A percentile compares a stretch with the other conserved stretches of the same genome.
Evolutionary conservation across 2,888 invertebrate genomes (phyloP).

Genomic region (Leucoma salicis): DNA sequence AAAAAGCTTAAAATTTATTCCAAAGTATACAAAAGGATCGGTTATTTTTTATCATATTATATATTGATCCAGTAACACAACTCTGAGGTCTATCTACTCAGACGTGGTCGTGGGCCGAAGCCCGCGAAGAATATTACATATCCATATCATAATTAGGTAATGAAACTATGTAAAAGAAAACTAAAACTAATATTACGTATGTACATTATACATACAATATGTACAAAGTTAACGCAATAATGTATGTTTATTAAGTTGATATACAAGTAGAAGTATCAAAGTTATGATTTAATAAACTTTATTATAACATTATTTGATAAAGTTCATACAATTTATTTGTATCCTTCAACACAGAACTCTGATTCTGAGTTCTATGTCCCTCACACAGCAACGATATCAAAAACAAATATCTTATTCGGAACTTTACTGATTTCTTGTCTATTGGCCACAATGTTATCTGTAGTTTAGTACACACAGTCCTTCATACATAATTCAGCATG

Average conservation of each 20-base stretch:
- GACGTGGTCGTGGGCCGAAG: too few relatives aligned
- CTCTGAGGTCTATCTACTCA: too few relatives aligned
- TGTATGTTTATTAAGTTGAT: not conserved
- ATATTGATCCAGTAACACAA: too few relatives aligned
- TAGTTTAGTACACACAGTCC: conserved; percentile 28
- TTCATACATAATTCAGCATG: conserved; percentile 54
- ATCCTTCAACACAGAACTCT: too few relatives aligned
- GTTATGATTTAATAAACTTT: not conserved
- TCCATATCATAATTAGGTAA: too few relatives aligned
- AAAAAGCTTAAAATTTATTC: too few relatives aligned
- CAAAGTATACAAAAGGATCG: too few relatives aligned
- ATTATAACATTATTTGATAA: not conserved
- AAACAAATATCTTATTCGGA: conserved; percentile 22
- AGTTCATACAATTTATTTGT: not conserved
- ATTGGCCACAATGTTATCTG: conserved; percentile 28
- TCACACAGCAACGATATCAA: not conserved
- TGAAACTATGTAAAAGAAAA: too few relatives aligned
- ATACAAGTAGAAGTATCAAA: not conserved
- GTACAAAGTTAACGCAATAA: not conserved
- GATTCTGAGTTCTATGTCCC: too few relatives aligned
- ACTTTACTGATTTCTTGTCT: conserved; percentile 26
- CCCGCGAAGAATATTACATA: too few relatives aligned
- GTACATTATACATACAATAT: not conserved
- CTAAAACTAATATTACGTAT: too few relatives aligned
- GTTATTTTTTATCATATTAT: too few relatives aligned